Percentiles rank a stretch among this genome's conserved stretches.
Evolutionary conservation across 2,888 invertebrate genomes (phyloP).

Genomic region (Oscheius sp.): DNA sequence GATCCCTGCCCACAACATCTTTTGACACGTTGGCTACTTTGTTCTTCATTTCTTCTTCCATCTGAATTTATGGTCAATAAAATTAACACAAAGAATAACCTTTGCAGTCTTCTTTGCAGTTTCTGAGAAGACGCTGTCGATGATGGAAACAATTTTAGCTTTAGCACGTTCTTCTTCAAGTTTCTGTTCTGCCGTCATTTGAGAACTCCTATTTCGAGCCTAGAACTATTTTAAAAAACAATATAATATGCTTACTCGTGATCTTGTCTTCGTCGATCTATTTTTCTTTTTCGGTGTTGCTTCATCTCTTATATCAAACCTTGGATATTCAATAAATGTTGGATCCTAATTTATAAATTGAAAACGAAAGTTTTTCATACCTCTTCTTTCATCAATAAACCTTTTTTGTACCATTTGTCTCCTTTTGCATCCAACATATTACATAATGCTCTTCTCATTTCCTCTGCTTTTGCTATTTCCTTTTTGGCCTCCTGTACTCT

Average conservation of each 20-base stretch:
- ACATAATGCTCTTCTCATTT: neutral
- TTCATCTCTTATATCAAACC: too few species aligned
- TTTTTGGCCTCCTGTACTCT: neutral
- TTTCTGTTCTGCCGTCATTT: slow-evolving; percentile 14
- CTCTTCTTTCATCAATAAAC: neutral
- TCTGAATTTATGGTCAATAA: slow-evolving; percentile 1
- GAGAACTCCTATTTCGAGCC: too few species aligned
- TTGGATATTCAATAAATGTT: too few species aligned
- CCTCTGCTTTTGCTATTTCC: slow-evolving; percentile 2
- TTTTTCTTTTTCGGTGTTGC: neutral
- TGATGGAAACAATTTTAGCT: slow-evolving; percentile 18
- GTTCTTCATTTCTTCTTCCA: slow-evolving; percentile 2
- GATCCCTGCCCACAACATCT: neutral
- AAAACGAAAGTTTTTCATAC: neutral
- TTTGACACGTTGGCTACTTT: neutral
- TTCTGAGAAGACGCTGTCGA: slow-evolving; percentile 20
- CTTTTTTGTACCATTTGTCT: neutral
- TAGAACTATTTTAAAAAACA: neutral
- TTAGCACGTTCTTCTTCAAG: slow-evolving; percentile 18
- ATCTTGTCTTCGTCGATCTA: neutral
- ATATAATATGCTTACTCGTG: neutral
- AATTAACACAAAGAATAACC: too few species aligned
- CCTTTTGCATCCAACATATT: slow-evolving; percentile 2
- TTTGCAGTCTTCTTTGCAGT: slow-evolving; percentile 16
- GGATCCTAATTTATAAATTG: neutral